Base-by-base conservation (phyloP, 2,797 vertebrate species). In the Sardinella longiceps region DNA sequence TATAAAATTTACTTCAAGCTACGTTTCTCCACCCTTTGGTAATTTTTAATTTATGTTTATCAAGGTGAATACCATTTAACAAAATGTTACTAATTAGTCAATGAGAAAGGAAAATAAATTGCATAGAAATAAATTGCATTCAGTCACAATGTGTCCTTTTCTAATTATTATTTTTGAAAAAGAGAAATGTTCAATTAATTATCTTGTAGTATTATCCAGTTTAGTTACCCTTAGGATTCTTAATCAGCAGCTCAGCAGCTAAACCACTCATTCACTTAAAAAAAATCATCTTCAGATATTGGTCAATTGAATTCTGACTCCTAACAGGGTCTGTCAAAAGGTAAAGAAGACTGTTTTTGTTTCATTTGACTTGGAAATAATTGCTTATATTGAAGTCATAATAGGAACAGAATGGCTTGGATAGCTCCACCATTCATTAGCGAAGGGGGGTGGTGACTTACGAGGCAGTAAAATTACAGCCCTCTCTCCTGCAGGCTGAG, bases 301-400 rank as follows among this genome's bases (percentile, higher is more conserved):
- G 77, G 48, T 85, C 66, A 50, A 66, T 83, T 89, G 80, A 87
- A 84, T 86, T 90, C 81, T 50, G 84, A 88, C 82, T 88, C 74
- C 82, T 84, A 90, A 84, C 43, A 70, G 70, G 80, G 84, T 77
- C 87, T 86, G 84, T 86, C 83, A 87, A 86, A 87, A 86, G 86
- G 77, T 85, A 86, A 88, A 81, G 83, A 77, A 77, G 56, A 81
- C 85, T 90, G 83, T 92, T 89, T 87, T 86, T 87, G 85, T 91
- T 90, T 91, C 66, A 89, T 88, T 89, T 89, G 87, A 92, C 89
- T 86, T 14, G n/a, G 84, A 86, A 91, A 87, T 87, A 88, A 90
- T 88, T 87, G 90, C 87, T 89, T 85, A 91, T 90, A 90, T 92
- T 89, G 88, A 91, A 92, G 89, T 87, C 90, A 88, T 92, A 92